Conservation (phyloP, 53 echinoderm and acorn worm genomes). For the Pentamera pediparva region DNA sequence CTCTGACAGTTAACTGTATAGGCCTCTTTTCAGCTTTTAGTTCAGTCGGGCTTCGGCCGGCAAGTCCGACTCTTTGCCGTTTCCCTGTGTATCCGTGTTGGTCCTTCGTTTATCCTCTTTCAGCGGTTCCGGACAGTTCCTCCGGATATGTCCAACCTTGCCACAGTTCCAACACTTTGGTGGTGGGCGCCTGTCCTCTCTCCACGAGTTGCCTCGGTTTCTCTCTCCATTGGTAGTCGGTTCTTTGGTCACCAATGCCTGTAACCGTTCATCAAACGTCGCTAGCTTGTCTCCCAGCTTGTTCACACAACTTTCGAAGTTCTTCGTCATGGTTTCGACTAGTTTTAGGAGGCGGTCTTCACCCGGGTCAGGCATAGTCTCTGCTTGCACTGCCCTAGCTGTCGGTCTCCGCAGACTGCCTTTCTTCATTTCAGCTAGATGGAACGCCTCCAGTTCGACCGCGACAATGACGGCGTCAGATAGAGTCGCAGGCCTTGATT, state of each 20-base stretch:
- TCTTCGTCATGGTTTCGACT: neutral
- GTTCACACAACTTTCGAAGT: neutral
- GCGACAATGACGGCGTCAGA: constrained; percentile 17
- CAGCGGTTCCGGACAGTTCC: neutral
- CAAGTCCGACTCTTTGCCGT: constrained; percentile 26
- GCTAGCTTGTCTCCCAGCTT: neutral
- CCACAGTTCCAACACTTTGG: constrained; percentile 30
- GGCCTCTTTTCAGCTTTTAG: constrained; percentile 4
- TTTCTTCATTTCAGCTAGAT: constrained; percentile 10
- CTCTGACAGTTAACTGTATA: neutral
- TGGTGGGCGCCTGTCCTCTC: neutral
- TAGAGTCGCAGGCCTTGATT: constrained; percentile 3
- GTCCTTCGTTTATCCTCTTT: neutral
- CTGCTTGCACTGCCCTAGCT: neutral
- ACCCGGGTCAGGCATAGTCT: neutral
- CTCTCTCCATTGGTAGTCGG: neutral
- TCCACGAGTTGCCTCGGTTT: neutral
- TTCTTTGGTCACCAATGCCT: neutral
- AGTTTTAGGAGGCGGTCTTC: neutral
- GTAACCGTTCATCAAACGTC: no score
- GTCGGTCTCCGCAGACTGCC: neutral
- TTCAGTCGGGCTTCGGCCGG: constrained; percentile 26
- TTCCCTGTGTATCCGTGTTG: neutral
- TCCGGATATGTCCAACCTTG: neutral
- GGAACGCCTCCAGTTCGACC: neutral